A percentile compares a stretch with the other conserved stretches of the same genome.
phyloP scores from a whole-genome alignment of 2,113 vertebrate genomes.

The Eulemur macaco region DNA sequence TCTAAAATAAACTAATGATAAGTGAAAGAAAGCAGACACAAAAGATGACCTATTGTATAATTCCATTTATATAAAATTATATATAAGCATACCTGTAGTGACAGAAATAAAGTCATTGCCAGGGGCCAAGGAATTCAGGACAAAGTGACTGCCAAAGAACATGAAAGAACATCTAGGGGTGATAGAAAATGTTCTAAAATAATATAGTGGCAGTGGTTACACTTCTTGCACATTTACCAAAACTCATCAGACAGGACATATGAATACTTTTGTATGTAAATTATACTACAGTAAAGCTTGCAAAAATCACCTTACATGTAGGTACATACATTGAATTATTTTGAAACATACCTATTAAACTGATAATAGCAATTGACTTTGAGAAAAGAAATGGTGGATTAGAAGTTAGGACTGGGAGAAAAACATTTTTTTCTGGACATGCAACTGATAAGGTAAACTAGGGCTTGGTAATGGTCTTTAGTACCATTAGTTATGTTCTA shows the following conservation, averaged over 20 bases:
- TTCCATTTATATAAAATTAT: not conserved
- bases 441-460: not conserved
- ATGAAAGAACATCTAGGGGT: not conserved
- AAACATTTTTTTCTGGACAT: not conserved
- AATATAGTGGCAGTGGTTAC: not conserved
- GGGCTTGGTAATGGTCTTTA: not conserved
- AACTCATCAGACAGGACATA: not conserved
- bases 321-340: not conserved
- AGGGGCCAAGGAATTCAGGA: not conserved
- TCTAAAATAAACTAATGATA: not conserved
- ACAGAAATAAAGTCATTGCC: not conserved
- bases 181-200: not conserved
- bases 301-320: not conserved
- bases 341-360: not conserved
- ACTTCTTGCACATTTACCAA: not conserved
- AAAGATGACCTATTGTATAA: not conserved
- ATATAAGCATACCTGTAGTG: not conserved
- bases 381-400: not conserved
- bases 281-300: not conserved
- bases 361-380: not conserved
- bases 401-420: not conserved
- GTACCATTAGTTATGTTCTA: not conserved
- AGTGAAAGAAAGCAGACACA: not conserved
- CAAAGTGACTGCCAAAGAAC: not conserved
- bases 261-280: not conserved